Evolutionary conservation across 64 coral and sea anemone genomes (phyloP), one percentile per base, ranked within the genome.

Genomic region (Trachythela sp.): DNA sequence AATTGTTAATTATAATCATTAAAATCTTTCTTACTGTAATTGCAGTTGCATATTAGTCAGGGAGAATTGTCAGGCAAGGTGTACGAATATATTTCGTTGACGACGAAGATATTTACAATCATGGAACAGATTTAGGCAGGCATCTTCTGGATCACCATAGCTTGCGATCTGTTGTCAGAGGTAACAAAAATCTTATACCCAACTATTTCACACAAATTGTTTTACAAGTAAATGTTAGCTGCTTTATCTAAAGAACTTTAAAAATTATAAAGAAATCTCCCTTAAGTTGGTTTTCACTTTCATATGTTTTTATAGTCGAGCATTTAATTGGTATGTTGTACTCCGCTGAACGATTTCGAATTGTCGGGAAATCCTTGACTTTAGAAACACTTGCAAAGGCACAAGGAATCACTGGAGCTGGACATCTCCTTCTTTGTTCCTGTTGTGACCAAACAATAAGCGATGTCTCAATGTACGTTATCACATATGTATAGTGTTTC

Each of bases 361-460:
- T 72, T 43, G 67, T 88, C 20, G 87, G 87, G 45, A 88, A 88
- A 27, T 88, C 87, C 3, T 43, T 88, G 9, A 75, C 87, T 13
- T 42, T 88, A 15, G 35, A 75, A 68, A 26, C 41, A 4, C 27
- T 88, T 6, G 56, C 87, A 2, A 43, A 40, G 40, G 87, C 54
- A 4, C 87, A 88, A 68, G 87, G 87, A 2, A 43, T 88, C 0
- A 13, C 24, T 11, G 42, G 42, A 20, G 37, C 2, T 72, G 58
- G 54, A 2, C 87, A 88, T 48, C 87, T 32, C 2, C 64, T 88
- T 6, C 72, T 43, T 68, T 71, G 58, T 68, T n/a, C 58, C 38
- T 58, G 64, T 43, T 58, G 58, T 42, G 59, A 88, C 39, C 87
- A 88, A 8, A 88, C 34, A 18, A 76, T 88, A 18, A 88, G 87